Conservation (phyloP, 2,888 invertebrate genomes). For the Trypoxylon attenuatum region DNA sequence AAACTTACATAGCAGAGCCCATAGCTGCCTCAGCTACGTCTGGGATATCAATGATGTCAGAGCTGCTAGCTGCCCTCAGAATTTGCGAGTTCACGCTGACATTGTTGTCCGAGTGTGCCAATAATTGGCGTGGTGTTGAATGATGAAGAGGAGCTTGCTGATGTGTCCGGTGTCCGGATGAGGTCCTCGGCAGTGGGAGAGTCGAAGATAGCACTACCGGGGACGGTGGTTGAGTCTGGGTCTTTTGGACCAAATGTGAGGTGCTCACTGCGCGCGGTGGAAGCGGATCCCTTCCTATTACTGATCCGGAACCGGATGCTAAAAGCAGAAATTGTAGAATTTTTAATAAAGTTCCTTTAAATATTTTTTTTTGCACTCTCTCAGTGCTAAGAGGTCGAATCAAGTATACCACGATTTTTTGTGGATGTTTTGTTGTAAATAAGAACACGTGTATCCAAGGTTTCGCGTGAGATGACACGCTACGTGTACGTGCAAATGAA, state of each 20-base stretch:
- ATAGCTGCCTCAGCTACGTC: slow-evolving; percentile 24
- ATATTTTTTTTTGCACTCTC: no score
- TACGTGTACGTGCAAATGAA: no score
- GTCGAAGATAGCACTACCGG: slow-evolving; percentile 53
- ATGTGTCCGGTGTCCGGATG: slow-evolving; percentile 51
- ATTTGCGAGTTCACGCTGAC: slow-evolving; percentile 43
- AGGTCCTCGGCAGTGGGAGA: slow-evolving; percentile 61
- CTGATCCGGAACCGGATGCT: slow-evolving; percentile 84
- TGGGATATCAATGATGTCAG: slow-evolving; percentile 46
- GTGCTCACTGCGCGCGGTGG: slow-evolving; percentile 74
- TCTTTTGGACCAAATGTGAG: slow-evolving; percentile 65
- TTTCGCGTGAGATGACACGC: no score
- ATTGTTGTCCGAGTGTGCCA: slow-evolving; percentile 46
- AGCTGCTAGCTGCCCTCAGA: slow-evolving; percentile 58
- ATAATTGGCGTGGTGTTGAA: slow-evolving; percentile 49
- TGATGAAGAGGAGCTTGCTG: slow-evolving; percentile 58
- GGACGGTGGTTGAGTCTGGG: slow-evolving; percentile 74
- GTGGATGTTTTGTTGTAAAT: no score
- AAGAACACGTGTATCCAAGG: no score
- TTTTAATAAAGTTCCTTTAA: no score
- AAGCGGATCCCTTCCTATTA: slow-evolving; percentile 78
- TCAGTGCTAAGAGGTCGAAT: no score
- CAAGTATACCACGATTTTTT: no score
- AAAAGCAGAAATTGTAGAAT: slow-evolving; percentile 66
- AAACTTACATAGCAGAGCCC: slow-evolving; percentile 55